These are phyloP conservation scores for Agriopis aurantiaria DNA, from an alignment of 2,888 invertebrate species.

Conservation along the genomic window DNA sequence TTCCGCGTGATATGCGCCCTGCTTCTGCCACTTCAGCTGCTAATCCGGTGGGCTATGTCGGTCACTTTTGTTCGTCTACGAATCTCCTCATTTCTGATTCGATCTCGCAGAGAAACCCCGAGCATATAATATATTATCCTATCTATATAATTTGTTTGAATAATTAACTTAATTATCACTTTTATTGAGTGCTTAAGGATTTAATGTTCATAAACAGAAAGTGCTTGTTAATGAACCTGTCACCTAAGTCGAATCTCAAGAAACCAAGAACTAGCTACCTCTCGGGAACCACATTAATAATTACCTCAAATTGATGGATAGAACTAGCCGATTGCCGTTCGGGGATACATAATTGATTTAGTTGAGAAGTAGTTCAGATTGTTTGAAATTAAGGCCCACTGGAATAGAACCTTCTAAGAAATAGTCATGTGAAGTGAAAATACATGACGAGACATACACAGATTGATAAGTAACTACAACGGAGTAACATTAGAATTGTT, in stretches of 20 bases:
- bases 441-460: not conserved
- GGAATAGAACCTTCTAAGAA: conserved; percentile 9
- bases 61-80: too few relatives aligned
- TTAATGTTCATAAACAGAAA: not conserved
- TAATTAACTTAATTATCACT: too few relatives aligned
- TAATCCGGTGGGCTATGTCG: too few relatives aligned
- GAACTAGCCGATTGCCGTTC: conserved; percentile 25
- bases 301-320: conserved; percentile 33
- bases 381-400: conserved; percentile 12
- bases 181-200: not conserved
- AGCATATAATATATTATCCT: too few relatives aligned
- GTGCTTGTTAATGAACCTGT: conserved; percentile 7
- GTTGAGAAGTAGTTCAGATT: conserved; percentile 30
- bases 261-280: conserved; percentile 6
- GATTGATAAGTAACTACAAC: not conserved
- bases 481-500: not conserved
- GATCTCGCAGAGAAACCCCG: too few relatives aligned
- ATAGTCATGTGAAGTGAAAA: not conserved
- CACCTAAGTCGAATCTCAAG: conserved; percentile 12
- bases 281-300: conserved; percentile 25
- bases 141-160: too few relatives aligned
- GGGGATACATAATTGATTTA: conserved; percentile 31
- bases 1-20: too few relatives aligned
- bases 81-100: too few relatives aligned
- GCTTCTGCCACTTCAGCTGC: too few relatives aligned